A percentile compares a stretch with the other conserved stretches of the same genome.
Evolutionary conservation across 2,113 vertebrate species (phyloP).

Genomic region (Vidua macroura): DNA sequence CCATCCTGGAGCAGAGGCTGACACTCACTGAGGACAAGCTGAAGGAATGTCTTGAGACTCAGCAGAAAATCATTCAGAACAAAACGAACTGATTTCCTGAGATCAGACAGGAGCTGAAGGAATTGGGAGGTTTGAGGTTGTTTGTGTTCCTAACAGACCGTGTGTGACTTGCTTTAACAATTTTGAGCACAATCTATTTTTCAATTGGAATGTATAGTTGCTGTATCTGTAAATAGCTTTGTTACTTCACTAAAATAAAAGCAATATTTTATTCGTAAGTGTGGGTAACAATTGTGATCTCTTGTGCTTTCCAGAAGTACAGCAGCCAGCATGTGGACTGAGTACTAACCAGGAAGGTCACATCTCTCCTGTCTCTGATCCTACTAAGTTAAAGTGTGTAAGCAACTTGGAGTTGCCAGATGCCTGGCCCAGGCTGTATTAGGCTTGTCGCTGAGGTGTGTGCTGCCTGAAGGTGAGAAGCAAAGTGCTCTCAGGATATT

Average conservation of each 20-base stretch:
- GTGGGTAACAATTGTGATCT: neutral
- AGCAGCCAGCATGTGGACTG: neutral
- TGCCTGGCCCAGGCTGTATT: neutral
- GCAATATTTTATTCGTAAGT: slow-evolving; percentile 30
- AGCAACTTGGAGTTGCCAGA: neutral
- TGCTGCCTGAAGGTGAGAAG: neutral
- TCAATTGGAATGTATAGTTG: slow-evolving; percentile 40
- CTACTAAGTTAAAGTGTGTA: neutral
- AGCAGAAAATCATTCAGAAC: slow-evolving; percentile 82
- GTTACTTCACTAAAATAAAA: slow-evolving; percentile 62
- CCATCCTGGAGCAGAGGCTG: slow-evolving; percentile 88
- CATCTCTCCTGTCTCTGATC: neutral
- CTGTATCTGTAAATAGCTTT: slow-evolving; percentile 58
- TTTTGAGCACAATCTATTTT: slow-evolving; percentile 38
- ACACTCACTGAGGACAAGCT: slow-evolving; percentile 93
- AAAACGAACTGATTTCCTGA: slow-evolving; percentile 47
- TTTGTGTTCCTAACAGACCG: slow-evolving; percentile 28
- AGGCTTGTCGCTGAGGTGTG: neutral
- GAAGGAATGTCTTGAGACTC: slow-evolving; percentile 91
- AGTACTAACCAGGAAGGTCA: neutral
- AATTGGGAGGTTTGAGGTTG: neutral
- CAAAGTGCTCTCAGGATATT: neutral
- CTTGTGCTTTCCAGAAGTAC: neutral
- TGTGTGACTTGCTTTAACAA: slow-evolving; percentile 21
- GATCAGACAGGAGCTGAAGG: slow-evolving; percentile 19